Evolutionary conservation across 2,888 invertebrate genomes (phyloP).

Genomic region (Drosophila heteroneura): DNA sequence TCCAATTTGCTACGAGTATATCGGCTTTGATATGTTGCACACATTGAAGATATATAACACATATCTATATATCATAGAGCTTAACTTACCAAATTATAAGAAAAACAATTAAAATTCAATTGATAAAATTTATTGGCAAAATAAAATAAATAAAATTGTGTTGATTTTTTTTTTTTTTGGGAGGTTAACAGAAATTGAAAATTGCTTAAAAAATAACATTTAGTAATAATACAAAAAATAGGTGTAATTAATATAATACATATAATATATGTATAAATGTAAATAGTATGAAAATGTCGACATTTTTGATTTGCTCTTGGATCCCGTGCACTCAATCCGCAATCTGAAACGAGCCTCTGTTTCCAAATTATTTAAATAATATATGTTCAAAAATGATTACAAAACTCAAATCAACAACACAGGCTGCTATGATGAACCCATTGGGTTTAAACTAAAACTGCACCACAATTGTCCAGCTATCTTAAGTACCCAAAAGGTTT

Average conservation of each 20-base stretch:
- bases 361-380: conserved; percentile 15
- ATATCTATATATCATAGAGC: not conserved
- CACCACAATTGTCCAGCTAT: conserved; percentile 43
- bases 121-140: conserved; percentile 72
- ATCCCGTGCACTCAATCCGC: not conserved
- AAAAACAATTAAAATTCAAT: conserved; percentile 37
- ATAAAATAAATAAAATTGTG: conserved; percentile 71
- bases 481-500: conserved; percentile 67
- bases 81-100: conserved; percentile 5
- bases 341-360: conserved; percentile 8
- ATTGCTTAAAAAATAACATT: conserved; percentile 62
- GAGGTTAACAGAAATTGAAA: conserved; percentile 72
- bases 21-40: conserved; percentile 57
- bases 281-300: conserved; percentile 48
- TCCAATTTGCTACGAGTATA: conserved; percentile 52
- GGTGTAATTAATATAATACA: conserved; percentile 65
- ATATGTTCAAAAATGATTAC: conserved; percentile 38
- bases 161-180: conserved; percentile 22
- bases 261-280: conserved; percentile 49
- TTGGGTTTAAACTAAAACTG: conserved; percentile 84
- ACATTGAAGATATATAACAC: conserved; percentile 15
- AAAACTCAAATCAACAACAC: conserved; percentile 73
- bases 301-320: conserved; percentile 38
- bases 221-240: conserved; percentile 79
- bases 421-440: conserved; percentile 85